Base-by-base conservation (phyloP, 2,113 vertebrate species). In the Guaruba guarouba region DNA sequence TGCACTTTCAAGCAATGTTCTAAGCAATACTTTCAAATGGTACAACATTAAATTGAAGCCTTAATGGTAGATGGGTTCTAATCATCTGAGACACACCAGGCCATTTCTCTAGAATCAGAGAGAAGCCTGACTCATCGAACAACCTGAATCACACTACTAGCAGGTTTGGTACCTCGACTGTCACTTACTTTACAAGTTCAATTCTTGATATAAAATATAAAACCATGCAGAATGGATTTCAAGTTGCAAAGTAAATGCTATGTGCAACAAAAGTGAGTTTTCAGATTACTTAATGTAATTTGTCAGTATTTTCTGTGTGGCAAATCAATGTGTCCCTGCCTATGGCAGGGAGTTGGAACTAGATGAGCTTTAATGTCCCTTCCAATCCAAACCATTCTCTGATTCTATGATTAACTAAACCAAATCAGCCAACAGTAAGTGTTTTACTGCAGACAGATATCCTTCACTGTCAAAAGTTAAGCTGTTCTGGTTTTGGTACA, bases 21-120 rank as follows among this genome's bases (percentile, higher is more conserved):
- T 78, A 73, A 76, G 46, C 59, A 35, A 78, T 82, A 68, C 84
- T 95, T 73, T 95, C 95, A 77, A 97, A 96, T 31, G 86, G 93
- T 87, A 95, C 81, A 93, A 63, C 39, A 70, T 89, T 96, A 84
- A 90, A 68, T 94, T 88, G 82, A 82, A 94, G 84, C 85, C 73
- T 79, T 83, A 95, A 86, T 20, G 46, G 61, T 51, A 82, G 88
- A 94, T 88, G 92, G 90, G 78, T 79, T 97, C 97, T 97, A 97
- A 97, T 94, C 89, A 97, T 92, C 90, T 95, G 85, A 92, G 97
- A 94, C 82, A 59, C 79, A 93, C 68, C 73, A 59, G 54, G 96
- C 81, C 83, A 80, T 85, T 91, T 95, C 86, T 93, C 85, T 28
- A 85, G 35, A 31, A 63, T 92, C 93, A 86, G 70, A 76, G 62